These are phyloP conservation scores for Sebastes iracundus DNA, from an alignment of 2,797 vertebrate genomes.

Conservation along the genomic window DNA sequence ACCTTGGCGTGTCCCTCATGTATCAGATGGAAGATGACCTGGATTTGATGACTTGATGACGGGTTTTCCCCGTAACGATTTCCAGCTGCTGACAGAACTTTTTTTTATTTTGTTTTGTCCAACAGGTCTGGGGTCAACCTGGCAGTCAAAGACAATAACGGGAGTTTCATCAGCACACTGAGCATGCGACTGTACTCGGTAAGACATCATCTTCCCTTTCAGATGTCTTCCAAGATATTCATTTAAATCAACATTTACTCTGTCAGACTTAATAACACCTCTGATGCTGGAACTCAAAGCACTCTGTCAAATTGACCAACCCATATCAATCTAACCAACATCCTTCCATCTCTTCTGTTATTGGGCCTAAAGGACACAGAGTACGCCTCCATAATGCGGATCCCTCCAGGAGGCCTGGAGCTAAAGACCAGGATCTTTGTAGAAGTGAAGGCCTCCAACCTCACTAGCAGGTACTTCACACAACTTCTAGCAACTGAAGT, in stretches of 20 bases:
- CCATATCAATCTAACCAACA: background rate
- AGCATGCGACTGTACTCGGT: slow-evolving; percentile 73
- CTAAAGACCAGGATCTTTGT: slow-evolving; percentile 81
- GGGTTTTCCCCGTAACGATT: background rate
- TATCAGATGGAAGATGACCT: slow-evolving; percentile 48
- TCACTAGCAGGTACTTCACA: slow-evolving; percentile 68
- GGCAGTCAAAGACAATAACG: slow-evolving; percentile 76
- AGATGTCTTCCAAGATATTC: too few relatives aligned
- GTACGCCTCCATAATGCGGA: slow-evolving; percentile 51
- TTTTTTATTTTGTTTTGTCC: background rate
- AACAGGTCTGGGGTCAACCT: slow-evolving; percentile 73
- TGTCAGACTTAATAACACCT: too few relatives aligned
- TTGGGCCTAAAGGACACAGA: slow-evolving; percentile 53
- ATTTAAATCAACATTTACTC: too few relatives aligned
- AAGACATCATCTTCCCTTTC: background rate
- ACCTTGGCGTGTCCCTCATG: background rate
- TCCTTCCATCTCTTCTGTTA: background rate
- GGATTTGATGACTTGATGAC: slow-evolving; percentile 5
- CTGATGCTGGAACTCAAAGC: background rate
- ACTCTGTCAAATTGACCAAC: background rate
- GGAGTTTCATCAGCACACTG: slow-evolving; percentile 80
- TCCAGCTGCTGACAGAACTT: slow-evolving; percentile 6
- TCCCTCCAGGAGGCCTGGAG: slow-evolving; percentile 67
- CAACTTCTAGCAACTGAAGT: background rate
- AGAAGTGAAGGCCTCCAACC: slow-evolving; percentile 77